phyloP scores from a whole-genome alignment of 2,113 vertebrate species.

The Petrocephalus microphthalmus region DNA sequence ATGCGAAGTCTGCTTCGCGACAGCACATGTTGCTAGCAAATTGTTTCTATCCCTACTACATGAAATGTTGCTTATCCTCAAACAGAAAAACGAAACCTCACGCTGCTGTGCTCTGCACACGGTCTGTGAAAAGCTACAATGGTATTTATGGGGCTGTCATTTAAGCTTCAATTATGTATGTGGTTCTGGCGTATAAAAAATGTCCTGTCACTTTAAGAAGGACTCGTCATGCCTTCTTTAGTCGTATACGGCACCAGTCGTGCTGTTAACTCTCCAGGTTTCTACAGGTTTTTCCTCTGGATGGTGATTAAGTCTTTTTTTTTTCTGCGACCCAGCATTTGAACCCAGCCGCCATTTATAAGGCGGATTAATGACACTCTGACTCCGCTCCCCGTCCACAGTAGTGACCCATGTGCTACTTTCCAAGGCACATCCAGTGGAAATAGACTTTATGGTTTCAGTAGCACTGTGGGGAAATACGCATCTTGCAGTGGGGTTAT shows the following conservation, averaged over 20 bases:
- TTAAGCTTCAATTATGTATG: slow-evolving; percentile 21
- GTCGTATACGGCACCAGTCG: slow-evolving; percentile 20
- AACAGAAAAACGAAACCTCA: neutral
- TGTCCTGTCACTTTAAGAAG: neutral
- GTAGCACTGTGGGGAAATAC: slow-evolving; percentile 23
- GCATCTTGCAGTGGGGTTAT: slow-evolving; percentile 23
- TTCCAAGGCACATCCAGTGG: slow-evolving; percentile 24
- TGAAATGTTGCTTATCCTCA: neutral
- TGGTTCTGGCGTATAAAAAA: neutral
- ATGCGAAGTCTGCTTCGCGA: neutral
- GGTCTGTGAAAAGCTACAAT: neutral
- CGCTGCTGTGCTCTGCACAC: neutral
- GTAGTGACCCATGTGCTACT: slow-evolving; percentile 29
- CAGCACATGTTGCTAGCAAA: neutral
- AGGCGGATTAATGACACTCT: slow-evolving; percentile 32
- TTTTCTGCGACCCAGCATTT: slow-evolving; percentile 29
- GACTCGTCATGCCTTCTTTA: neutral
- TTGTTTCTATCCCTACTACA: neutral
- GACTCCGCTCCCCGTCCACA: slow-evolving; percentile 21
- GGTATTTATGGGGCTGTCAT: slow-evolving; percentile 11
- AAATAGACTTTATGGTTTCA: slow-evolving; percentile 19
- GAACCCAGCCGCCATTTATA: slow-evolving; percentile 27
- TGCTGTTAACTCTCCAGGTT: slow-evolving; percentile 25
- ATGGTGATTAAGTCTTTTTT: neutral
- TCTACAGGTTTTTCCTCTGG: slow-evolving; percentile 24